Percentiles rank a stretch among this genome's conserved stretches.
Conservation (phyloP, 1,140 invertebrate genomes). For the Drosophila virilis region DNA sequence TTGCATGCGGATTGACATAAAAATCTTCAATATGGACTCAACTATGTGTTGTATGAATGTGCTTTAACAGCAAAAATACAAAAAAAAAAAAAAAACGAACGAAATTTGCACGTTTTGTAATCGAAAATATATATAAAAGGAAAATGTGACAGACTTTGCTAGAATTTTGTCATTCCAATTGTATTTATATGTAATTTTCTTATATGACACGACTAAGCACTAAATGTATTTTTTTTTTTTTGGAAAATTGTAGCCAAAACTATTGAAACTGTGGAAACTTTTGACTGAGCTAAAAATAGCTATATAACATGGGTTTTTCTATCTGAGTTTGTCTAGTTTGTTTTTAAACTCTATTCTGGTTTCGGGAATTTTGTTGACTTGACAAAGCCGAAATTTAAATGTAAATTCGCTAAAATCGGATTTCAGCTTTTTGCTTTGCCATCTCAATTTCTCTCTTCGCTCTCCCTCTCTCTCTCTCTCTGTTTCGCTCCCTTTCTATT, state of each 20-base stretch:
- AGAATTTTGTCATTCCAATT: no score
- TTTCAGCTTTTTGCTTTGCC: constrained; percentile 24
- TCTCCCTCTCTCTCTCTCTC: background rate
- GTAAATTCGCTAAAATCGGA: constrained; percentile 44
- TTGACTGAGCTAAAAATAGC: no score
- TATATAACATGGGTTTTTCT: no score
- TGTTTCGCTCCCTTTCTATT: constrained; percentile 1
- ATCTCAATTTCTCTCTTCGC: constrained; percentile 2
- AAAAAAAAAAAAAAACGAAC: no score
- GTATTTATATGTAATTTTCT: no score
- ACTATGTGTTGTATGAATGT: constrained; percentile 15
- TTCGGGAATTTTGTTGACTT: constrained; percentile 17
- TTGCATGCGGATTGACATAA: constrained; percentile 11
- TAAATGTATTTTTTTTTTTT: no score
- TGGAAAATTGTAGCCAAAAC: no score
- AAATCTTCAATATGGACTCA: background rate
- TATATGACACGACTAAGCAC: no score
- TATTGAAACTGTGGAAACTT: no score
- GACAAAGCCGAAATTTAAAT: constrained; percentile 38
- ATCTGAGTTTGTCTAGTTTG: background rate
- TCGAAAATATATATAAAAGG: no score
- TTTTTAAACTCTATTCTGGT: constrained; percentile 2
- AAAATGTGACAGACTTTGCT: no score
- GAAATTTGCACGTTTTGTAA: no score
- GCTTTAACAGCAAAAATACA: constrained; percentile 3